Conservation (phyloP, 2,113 vertebrate species). For the Sprattus sprattus region DNA sequence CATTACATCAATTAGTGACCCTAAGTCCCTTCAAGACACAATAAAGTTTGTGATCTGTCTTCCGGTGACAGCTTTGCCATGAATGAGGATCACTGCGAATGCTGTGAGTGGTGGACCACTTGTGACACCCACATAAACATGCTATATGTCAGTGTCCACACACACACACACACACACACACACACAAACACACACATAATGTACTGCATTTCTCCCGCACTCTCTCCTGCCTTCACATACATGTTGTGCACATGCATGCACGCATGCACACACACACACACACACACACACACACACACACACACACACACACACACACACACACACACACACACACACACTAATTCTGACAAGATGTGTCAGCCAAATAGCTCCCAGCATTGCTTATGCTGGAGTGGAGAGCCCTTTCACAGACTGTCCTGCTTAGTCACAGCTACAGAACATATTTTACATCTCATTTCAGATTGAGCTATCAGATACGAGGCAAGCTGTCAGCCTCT, state of each 20-base stretch:
- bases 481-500: conserved; percentile 54
- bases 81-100: conserved; percentile 16
- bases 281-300: conserved; percentile 34
- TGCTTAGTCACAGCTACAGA: conserved; percentile 50
- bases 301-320: conserved; percentile 24
- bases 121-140: background rate
- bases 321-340: conserved; percentile 19
- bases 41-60: conserved; percentile 42
- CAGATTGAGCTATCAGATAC: conserved; percentile 56
- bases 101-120: background rate
- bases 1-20: conserved; percentile 46
- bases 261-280: conserved; percentile 16
- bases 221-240: background rate
- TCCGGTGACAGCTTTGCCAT: conserved; percentile 34
- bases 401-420: conserved; percentile 47
- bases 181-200: background rate
- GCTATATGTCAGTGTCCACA: background rate
- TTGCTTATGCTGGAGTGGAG: conserved; percentile 33
- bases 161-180: background rate
- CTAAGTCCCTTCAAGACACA: conserved; percentile 37
- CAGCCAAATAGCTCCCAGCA: conserved; percentile 44
- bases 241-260: background rate
- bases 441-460: conserved; percentile 61
- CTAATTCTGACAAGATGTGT: conserved; percentile 26
- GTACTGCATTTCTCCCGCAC: background rate